Evolutionary conservation across 2,797 vertebrate genomes (phyloP), one percentile per base, ranked within the genome.

Genomic region (Sphenopsis melanotis): DNA sequence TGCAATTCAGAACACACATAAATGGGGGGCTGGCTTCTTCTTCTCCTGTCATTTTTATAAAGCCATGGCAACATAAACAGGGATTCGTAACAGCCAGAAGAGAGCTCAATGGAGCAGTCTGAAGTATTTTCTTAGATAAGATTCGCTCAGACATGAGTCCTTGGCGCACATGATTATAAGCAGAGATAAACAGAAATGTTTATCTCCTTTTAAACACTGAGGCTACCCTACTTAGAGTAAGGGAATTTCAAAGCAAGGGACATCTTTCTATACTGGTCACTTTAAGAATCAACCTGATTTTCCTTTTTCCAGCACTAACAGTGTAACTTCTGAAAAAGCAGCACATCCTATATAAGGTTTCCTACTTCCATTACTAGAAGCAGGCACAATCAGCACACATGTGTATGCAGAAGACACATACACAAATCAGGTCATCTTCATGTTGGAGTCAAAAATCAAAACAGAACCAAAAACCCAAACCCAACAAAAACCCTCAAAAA

Each of bases 341-440:
- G 49, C 17, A 26, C 0, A 0, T 36, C 36, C 39, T 36, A 7
- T 24, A 26, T 46, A 37, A 70, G 36, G 19, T 56, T 75, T 88
- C 46, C 11, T 57, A 13, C 20, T 64, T 59, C 0, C 1, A 12
- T 89, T 34, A 59, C 39, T 26, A 70, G 65, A 72, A 52, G 18
- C 24, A 39, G 36, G 10, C 74, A 22, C 0, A 1, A 52, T 26
- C 17, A 63, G 39, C 4, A 6, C 11, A 10, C 14, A 15, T 2
- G 2, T 16, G 3, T 16, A 8, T 16, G 52, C 49, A 71, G 49
- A 44, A 71, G 49, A 36, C 26, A 37, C 27, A 44, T 14, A 41
- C 21, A 60, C 6, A 82, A 46, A 87, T 44, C 34, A 65, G 75
- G 71, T 66, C 76, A 64, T 42, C 61, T 63, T 70, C 59, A 39